phyloP scores from a whole-genome alignment of 2,888 invertebrate genomes.

The Heliconius charithonia region DNA sequence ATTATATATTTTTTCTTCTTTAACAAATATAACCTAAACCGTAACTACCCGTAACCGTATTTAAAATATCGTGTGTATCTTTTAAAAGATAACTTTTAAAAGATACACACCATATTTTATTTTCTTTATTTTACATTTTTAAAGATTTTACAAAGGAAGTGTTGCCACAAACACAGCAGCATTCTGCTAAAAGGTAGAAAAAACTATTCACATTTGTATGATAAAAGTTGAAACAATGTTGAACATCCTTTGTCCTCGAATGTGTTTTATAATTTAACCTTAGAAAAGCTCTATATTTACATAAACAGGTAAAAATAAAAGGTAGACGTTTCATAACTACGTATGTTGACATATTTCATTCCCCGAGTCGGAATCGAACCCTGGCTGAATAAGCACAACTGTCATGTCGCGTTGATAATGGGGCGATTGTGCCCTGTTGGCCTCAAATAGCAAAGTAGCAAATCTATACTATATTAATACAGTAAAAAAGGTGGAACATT shows the following conservation, averaged over 20 bases:
- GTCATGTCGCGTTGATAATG: no score
- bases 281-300: not conserved
- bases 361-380: no score
- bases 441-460: no score
- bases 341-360: not conserved
- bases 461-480: no score
- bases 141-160: constrained; percentile 9
- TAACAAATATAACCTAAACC: no score
- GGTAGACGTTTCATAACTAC: not conserved
- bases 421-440: no score
- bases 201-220: constrained; percentile 8
- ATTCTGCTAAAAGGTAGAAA: not conserved
- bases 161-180: not conserved
- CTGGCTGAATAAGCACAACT: no score
- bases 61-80: no score
- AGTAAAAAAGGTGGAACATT: no score
- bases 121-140: not conserved
- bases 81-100: no score
- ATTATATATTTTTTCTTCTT: not conserved
- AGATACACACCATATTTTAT: not conserved
- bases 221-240: constrained; percentile 6
- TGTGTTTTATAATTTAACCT: constrained; percentile 9
- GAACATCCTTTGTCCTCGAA: constrained; percentile 3
- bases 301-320: not conserved
- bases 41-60: no score